phyloP scores from a whole-genome alignment of 2,113 vertebrate genomes.

The Pygoscelis antarcticus region DNA sequence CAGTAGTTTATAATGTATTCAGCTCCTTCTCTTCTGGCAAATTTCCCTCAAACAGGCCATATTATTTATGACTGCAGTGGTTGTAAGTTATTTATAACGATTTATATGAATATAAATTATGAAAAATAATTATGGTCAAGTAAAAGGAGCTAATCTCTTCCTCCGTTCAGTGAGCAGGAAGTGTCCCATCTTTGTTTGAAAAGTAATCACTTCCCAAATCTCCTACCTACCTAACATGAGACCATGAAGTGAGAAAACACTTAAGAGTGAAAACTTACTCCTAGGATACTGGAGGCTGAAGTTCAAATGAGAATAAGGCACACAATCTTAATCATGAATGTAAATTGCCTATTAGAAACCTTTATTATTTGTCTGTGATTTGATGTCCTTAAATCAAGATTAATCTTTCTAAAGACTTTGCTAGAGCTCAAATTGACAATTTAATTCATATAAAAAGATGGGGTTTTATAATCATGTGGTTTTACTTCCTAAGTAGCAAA shows the following conservation, averaged over 20 bases:
- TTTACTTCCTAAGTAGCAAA: background rate
- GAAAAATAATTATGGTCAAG: background rate
- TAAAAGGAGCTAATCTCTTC: background rate
- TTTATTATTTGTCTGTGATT: background rate
- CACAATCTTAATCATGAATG: background rate
- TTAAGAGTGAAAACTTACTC: background rate
- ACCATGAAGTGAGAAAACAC: background rate
- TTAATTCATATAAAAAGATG: background rate
- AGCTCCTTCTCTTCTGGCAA: background rate
- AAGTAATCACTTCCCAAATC: background rate
- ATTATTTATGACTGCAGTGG: background rate
- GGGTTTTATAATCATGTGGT: background rate
- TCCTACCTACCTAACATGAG: background rate
- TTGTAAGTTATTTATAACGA: background rate
- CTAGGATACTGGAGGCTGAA: background rate
- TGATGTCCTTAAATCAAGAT: background rate
- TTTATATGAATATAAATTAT: background rate
- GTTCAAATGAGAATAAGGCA: background rate
- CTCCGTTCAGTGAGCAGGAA: background rate
- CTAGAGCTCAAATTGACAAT: background rate
- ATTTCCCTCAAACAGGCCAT: background rate
- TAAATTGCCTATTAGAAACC: background rate
- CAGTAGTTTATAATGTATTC: background rate
- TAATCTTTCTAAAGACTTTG: background rate
- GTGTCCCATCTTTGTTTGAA: background rate